A percentile compares a stretch with the other conserved stretches of the same genome.
These are phyloP conservation scores for Procambarus virginalis DNA, from an alignment of 1,140 invertebrate species.

Conservation along the genomic window DNA sequence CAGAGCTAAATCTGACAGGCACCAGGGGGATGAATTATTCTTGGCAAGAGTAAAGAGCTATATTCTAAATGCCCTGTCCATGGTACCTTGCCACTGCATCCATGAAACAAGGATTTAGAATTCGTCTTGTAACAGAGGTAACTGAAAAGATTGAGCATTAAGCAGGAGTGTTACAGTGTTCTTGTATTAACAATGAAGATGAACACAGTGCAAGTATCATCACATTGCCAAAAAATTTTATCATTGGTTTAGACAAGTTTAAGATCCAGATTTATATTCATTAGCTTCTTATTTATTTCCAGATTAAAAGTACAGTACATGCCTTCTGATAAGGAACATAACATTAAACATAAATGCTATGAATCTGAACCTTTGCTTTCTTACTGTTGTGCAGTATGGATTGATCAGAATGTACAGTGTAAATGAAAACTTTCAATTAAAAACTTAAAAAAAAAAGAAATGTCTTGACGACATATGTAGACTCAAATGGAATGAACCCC, in stretches of 20 bases:
- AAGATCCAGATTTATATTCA: neutral
- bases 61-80: neutral
- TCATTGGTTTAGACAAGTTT: neutral
- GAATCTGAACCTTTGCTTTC: neutral
- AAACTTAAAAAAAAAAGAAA: neutral
- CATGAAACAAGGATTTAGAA: neutral
- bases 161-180: slow-evolving; percentile 1
- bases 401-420: neutral
- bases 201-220: neutral
- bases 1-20: slow-evolving; percentile 1
- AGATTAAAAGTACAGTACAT: no score
- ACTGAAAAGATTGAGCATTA: neutral
- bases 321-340: neutral
- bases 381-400: neutral
- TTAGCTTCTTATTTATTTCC: neutral
- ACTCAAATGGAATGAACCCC: neutral
- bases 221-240: neutral
- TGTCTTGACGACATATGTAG: neutral
- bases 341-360: neutral
- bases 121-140: neutral
- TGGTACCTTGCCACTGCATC: neutral
- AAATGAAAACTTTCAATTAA: neutral
- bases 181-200: neutral
- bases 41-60: neutral
- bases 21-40: slow-evolving; percentile 5